phyloP scores from a whole-genome alignment of 2,797 vertebrate genomes.

The Carcharodon carcharias region DNA sequence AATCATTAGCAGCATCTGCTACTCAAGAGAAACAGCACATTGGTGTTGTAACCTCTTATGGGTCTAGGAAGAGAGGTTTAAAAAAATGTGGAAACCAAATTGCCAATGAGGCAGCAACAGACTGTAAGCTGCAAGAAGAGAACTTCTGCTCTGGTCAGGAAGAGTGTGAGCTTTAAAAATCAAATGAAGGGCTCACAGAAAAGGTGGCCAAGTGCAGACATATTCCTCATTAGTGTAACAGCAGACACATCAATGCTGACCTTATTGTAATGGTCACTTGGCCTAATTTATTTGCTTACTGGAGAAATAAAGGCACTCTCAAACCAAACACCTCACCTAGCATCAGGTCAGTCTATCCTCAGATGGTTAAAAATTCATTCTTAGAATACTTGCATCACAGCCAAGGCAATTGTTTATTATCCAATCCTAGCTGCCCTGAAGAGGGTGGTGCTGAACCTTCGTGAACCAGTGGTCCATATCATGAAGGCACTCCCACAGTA shows the following conservation, averaged over 20 bases:
- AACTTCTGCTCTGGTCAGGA: too few species aligned
- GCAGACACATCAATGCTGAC: neutral
- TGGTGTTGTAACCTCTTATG: neutral
- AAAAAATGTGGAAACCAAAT: neutral
- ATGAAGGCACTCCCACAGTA: too few species aligned
- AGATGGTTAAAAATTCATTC: neutral
- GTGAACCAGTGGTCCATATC: neutral
- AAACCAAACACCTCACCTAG: neutral
- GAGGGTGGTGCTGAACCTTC: neutral
- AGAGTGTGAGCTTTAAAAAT: neutral
- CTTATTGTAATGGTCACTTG: neutral
- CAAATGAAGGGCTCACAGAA: neutral
- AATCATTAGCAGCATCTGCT: neutral
- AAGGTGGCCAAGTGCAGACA: neutral
- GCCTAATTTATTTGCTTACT: neutral
- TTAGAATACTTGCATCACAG: neutral
- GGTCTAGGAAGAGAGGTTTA: neutral
- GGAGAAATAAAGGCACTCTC: neutral
- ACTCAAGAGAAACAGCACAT: neutral
- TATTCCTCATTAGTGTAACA: neutral
- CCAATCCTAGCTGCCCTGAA: neutral
- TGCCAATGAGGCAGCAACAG: neutral
- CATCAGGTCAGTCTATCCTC: neutral
- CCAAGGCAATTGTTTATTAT: neutral
- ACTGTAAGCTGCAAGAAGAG: neutral